Conservation (phyloP, 1,140 invertebrate genomes). For the Zaprionus taronus region DNA sequence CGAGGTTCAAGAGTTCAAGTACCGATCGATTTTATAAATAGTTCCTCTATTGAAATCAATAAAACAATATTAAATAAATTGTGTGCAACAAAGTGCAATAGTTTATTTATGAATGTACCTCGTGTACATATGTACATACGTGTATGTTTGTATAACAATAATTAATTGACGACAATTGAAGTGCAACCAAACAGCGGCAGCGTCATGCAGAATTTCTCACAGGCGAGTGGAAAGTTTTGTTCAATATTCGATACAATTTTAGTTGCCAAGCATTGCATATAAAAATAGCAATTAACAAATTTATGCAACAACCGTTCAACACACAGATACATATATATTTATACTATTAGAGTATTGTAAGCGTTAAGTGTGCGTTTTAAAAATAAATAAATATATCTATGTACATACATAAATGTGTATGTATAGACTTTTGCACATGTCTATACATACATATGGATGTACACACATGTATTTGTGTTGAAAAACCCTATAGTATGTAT, state of each 20-base stretch:
- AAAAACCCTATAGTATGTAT: not conserved
- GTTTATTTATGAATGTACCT: slow-evolving; percentile 4
- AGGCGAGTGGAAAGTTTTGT: slow-evolving; percentile 76
- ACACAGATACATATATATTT: slow-evolving; percentile 29
- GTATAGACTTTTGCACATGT: not conserved
- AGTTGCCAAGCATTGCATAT: slow-evolving; percentile 57
- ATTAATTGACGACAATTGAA: slow-evolving; percentile 79
- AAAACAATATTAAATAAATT: slow-evolving; percentile 32
- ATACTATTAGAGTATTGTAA: slow-evolving; percentile 26
- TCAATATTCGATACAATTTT: slow-evolving; percentile 60
- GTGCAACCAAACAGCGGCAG: slow-evolving; percentile 45
- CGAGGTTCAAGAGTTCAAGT: slow-evolving; percentile 25
- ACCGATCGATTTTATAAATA: slow-evolving; percentile 30
- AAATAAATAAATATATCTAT: slow-evolving; percentile 40
- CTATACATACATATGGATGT: not conserved
- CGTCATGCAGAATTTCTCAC: slow-evolving; percentile 57
- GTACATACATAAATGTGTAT: not conserved
- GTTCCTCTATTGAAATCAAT: slow-evolving; percentile 50
- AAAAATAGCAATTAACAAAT: slow-evolving; percentile 79
- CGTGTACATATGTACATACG: not conserved
- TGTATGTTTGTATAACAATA: slow-evolving; percentile 51
- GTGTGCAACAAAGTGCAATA: slow-evolving; percentile 38
- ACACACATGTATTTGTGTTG: too few species aligned
- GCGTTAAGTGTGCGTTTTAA: slow-evolving; percentile 36
- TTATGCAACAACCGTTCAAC: slow-evolving; percentile 62